A percentile compares a stretch with the other conserved stretches of the same genome.
These are phyloP conservation scores for Slavum lentiscoides DNA, from an alignment of 2,888 invertebrate genomes.

Conservation along the genomic window DNA sequence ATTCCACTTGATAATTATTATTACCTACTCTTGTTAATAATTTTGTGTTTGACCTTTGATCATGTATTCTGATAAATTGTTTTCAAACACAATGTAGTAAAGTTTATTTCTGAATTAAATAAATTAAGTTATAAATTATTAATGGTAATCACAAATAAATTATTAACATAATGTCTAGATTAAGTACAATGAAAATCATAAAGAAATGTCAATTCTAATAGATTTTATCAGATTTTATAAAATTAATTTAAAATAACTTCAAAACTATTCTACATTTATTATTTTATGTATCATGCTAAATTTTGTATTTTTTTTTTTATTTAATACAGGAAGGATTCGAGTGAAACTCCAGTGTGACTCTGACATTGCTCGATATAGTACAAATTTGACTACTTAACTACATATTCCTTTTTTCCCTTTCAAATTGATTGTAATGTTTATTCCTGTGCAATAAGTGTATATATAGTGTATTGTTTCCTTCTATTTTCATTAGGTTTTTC, in stretches of 20 bases:
- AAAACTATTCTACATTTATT: not conserved
- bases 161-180: too few species aligned
- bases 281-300: not conserved
- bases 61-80: not conserved
- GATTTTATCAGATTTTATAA: not conserved
- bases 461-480: conserved; percentile 10
- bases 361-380: conserved; percentile 51
- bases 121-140: too few species aligned
- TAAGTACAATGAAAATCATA: too few species aligned
- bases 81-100: too few species aligned
- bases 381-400: conserved; percentile 22
- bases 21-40: not conserved
- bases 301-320: conserved; percentile 37
- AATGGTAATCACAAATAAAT: too few species aligned
- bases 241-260: not conserved
- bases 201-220: not conserved
- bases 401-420: conserved; percentile 34
- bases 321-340: conserved; percentile 58
- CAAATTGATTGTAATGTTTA: conserved; percentile 19
- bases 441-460: conserved; percentile 14
- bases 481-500: conserved; percentile 1
- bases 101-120: too few species aligned
- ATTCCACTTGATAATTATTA: conserved; percentile 5
- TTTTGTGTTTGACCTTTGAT: conserved; percentile 2
- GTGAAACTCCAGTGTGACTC: conserved; percentile 58